phyloP scores from a whole-genome alignment of 64 coral and sea anemone genomes.

The Orbicella faveolata region DNA sequence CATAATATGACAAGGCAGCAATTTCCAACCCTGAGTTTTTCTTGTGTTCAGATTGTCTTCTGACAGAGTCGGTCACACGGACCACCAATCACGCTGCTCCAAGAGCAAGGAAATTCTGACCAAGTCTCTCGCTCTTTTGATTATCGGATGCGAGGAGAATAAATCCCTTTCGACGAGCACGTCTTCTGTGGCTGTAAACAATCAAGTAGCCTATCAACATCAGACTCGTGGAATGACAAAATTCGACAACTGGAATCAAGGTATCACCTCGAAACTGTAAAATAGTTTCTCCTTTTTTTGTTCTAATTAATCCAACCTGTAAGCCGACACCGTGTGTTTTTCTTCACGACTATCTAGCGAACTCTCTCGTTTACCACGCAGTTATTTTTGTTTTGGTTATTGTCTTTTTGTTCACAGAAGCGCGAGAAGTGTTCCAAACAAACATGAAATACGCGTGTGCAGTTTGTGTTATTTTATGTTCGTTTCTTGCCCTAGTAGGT shows the following conservation, averaged over 20 bases:
- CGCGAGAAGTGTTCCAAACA: background rate
- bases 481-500: slow-evolving; percentile 22
- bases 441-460: background rate
- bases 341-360: background rate
- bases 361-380: background rate
- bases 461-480: slow-evolving; percentile 4
- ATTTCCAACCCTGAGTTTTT: slow-evolving; percentile 12
- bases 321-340: background rate
- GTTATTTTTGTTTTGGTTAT: background rate
- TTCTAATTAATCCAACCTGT: background rate
- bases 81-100: background rate
- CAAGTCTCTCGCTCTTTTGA: background rate
- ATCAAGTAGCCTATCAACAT: background rate
- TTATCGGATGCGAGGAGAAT: background rate
- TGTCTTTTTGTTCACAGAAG: background rate
- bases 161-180: background rate
- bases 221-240: background rate
- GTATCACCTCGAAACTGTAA: background rate
- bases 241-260: background rate
- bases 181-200: background rate
- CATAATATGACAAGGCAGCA: background rate
- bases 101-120: background rate
- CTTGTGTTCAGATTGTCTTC: slow-evolving; percentile 43
- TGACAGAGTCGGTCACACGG: slow-evolving; percentile 26
- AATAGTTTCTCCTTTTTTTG: background rate